Conservation (phyloP, 2,113 vertebrate species). For the Vimba vimba region DNA sequence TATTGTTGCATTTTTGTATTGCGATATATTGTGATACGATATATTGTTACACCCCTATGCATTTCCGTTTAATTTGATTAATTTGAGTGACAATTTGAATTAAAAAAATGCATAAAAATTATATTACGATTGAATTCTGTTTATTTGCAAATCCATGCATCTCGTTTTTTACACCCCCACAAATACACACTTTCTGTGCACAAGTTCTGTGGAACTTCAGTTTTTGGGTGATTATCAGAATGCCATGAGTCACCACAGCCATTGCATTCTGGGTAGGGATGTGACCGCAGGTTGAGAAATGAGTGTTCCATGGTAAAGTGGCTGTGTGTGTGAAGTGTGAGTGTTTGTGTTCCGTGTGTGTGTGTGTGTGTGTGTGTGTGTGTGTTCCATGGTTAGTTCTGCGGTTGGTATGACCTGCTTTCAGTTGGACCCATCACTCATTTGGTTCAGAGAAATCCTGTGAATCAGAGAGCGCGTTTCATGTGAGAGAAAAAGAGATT, state of each 20-base stretch:
- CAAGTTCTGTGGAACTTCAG: constrained; percentile 29
- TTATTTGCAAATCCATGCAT: background rate
- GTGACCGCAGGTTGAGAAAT: constrained; percentile 50
- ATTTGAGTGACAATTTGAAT: no score
- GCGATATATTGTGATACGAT: no score
- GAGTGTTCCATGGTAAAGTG: constrained; percentile 44
- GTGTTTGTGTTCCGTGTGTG: constrained; percentile 26
- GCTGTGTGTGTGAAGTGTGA: constrained; percentile 54
- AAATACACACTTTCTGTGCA: constrained; percentile 24
- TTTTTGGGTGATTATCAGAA: constrained; percentile 35
- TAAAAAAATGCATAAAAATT: background rate
- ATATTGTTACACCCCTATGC: no score
- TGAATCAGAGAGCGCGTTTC: constrained; percentile 56
- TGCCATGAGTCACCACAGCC: constrained; percentile 42
- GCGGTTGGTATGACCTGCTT: constrained; percentile 70
- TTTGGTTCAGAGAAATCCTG: constrained; percentile 65
- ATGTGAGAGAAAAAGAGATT: constrained; percentile 32
- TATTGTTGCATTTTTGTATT: no score
- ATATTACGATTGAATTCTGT: background rate
- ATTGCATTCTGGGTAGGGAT: constrained; percentile 57
- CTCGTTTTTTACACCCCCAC: constrained; percentile 8
- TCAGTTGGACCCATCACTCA: constrained; percentile 64
- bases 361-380: constrained; percentile 43
- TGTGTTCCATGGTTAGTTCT: constrained; percentile 56
- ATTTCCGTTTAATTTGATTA: no score